phyloP scores from a whole-genome alignment of 2,113 vertebrate genomes.

The Baryphthengus martii region DNA sequence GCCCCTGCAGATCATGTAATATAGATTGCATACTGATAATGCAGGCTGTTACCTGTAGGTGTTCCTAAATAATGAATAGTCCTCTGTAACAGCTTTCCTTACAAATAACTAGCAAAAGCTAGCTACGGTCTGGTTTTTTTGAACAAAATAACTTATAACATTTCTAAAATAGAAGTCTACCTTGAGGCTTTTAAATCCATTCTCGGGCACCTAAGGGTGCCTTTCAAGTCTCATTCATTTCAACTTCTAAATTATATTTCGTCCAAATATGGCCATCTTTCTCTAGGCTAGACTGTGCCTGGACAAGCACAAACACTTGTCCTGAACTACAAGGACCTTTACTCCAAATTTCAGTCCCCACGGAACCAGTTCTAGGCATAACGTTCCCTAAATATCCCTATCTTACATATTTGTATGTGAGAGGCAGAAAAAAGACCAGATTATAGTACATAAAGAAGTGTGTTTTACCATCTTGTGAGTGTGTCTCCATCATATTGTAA shows the following conservation, averaged over 20 bases:
- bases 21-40: conserved; percentile 39
- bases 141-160: background rate
- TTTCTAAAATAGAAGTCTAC: conserved; percentile 5
- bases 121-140: background rate
- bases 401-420: background rate
- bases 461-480: accelerated
- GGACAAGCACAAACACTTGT: background rate
- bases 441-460: background rate
- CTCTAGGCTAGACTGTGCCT: background rate
- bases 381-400: background rate
- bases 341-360: background rate
- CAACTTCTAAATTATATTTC: background rate
- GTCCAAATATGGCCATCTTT: background rate
- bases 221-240: conserved; percentile 2
- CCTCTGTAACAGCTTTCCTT: conserved; percentile 2
- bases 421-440: background rate
- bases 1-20: background rate
- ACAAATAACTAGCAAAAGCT: background rate
- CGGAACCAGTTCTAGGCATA: background rate
- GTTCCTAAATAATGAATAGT: conserved; percentile 39
- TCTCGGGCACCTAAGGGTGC: background rate
- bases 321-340: background rate
- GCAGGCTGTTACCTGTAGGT: conserved; percentile 29
- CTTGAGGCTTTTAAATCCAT: background rate
- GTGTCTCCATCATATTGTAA: background rate